Evolutionary conservation across 1,140 invertebrate genomes (phyloP), one percentile per base, ranked within the genome.

Genomic region (Caenorhabditis remanei): DNA sequence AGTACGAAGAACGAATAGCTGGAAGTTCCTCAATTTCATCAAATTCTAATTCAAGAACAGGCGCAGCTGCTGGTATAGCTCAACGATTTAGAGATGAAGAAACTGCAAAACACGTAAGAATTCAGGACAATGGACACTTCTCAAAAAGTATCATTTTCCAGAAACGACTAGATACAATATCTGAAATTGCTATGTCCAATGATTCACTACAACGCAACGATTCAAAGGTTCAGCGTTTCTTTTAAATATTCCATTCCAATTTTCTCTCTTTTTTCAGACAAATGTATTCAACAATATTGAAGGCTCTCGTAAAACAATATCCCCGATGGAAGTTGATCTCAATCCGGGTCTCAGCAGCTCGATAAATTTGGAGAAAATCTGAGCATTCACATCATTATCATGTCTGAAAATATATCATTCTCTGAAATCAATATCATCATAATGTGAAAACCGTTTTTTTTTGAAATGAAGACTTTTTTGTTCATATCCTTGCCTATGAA

Each of bases 311-410:
- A 24, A 21, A 46, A 50, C 71, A 24, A 50, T 79, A 21, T 79
- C 46, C 43, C 71, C 43, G 71, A 50, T 50, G 71, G 71, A 79
- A 79, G 71, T 79, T 8, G 71, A 79, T 79, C 71, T 79, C 32
- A 79, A 79, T 79, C 71, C 71, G 71, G 71, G 71, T 79, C 19
- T 79, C 40, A 79, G 71, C 46, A 79, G 71, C 19, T 79, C 71
- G 1, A 79, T 79, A 14, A 79, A 79, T 79, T 50, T 79, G 46
- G 71, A 79, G 21, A 79, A 79, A 50, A 79, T 79, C 13, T 79
- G 46, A 79, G 43, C 1, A 43, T 14, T 14, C 14, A 16, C 19
- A 71, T 43, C 61, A 65, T 6, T 8, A 71, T n/a, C 40, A 67
- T 41, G 63, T 40, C 63, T 40, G 41, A 46, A 75, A 75, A 43